phyloP scores from a whole-genome alignment of 2,113 vertebrate genomes.

The Talpa occidentalis region DNA sequence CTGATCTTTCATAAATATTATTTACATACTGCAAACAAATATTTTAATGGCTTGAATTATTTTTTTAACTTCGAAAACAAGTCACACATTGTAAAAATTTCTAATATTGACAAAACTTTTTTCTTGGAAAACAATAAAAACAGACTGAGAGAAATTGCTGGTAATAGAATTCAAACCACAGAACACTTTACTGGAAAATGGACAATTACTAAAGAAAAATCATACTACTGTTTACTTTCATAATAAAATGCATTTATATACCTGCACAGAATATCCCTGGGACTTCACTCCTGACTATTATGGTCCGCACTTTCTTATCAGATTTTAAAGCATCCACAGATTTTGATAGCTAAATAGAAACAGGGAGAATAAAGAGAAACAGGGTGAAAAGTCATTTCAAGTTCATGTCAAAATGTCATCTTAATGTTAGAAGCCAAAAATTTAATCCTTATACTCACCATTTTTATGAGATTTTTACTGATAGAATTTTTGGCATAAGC shows the following conservation, averaged over 20 bases:
- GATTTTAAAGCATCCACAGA: constrained; percentile 94
- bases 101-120: constrained; percentile 72
- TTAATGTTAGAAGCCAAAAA: constrained; percentile 60
- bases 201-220: not conserved
- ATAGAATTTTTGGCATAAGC: constrained; percentile 97
- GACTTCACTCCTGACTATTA: constrained; percentile 96
- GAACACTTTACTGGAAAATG: constrained; percentile 71
- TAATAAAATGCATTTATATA: constrained; percentile 86
- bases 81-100: constrained; percentile 38
- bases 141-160: constrained; percentile 45
- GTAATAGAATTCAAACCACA: constrained; percentile 55
- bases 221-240: constrained; percentile 56
- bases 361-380: not conserved
- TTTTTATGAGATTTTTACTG: constrained; percentile 95
- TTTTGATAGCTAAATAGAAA: constrained; percentile 92
- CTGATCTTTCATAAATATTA: not conserved
- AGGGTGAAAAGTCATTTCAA: constrained; percentile 63
- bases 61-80: constrained; percentile 35
- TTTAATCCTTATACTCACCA: constrained; percentile 89
- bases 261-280: constrained; percentile 99
- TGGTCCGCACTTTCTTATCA: constrained; percentile 95
- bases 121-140: constrained; percentile 17
- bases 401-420: constrained; percentile 56
- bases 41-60: constrained; percentile 6
- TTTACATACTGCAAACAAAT: constrained; percentile 1